Conservation (phyloP, 2,888 invertebrate genomes). For the Tholera decimalis region DNA sequence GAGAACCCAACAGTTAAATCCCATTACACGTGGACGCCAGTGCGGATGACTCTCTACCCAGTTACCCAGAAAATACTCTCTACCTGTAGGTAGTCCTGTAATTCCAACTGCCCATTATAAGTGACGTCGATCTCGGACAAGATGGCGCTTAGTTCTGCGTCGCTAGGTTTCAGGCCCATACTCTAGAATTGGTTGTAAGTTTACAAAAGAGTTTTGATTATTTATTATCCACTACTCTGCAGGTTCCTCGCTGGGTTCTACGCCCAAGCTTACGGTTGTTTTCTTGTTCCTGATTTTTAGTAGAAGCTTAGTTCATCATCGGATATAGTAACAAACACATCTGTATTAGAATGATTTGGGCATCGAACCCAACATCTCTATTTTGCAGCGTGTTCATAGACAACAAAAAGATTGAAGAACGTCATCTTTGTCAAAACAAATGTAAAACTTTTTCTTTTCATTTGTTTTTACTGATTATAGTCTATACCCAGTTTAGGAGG, state of each 20-base stretch:
- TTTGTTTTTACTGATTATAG: neutral
- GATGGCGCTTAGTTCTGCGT: slow-evolving; percentile 94
- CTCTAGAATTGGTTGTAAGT: slow-evolving; percentile 86
- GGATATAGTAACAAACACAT: neutral
- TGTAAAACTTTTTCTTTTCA: neutral
- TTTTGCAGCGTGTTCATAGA: neutral
- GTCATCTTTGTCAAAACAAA: neutral
- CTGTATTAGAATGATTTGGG: neutral
- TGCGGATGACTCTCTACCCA: slow-evolving; percentile 67
- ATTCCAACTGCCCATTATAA: slow-evolving; percentile 96
- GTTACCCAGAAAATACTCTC: slow-evolving; percentile 56
- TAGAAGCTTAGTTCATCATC: too few relatives aligned
- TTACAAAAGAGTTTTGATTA: slow-evolving; percentile 14
- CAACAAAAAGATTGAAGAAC: neutral
- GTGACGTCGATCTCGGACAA: slow-evolving; percentile 96
- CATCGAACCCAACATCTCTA: neutral
- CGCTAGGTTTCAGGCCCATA: slow-evolving; percentile 92
- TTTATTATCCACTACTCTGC: neutral
- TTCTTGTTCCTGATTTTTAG: neutral
- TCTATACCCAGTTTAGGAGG: neutral
- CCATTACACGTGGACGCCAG: slow-evolving; percentile 55
- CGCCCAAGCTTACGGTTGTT: neutral
- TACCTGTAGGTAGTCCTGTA: slow-evolving; percentile 98
- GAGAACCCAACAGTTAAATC: slow-evolving; percentile 30
- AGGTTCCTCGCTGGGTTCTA: neutral